Conservation (phyloP, 2,888 invertebrate genomes). For the Crioceris asparagi region DNA sequence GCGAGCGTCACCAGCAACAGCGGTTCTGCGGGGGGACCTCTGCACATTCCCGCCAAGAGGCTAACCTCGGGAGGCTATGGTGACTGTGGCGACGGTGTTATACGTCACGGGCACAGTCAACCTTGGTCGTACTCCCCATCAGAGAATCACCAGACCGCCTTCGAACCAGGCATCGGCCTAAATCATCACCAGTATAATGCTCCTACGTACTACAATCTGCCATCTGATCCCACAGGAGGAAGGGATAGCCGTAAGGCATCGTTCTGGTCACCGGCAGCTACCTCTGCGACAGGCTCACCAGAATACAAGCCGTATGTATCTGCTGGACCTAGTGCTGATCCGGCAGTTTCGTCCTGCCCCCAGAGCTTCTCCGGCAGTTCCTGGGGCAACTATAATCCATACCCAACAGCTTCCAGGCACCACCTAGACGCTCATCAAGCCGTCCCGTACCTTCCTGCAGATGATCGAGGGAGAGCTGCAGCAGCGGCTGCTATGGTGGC, state of each 20-base stretch:
- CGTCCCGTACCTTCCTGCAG: constrained; percentile 59
- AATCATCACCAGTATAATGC: constrained; percentile 55
- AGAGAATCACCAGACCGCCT: constrained; percentile 43
- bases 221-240: constrained; percentile 51
- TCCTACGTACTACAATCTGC: constrained; percentile 68
- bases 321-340: constrained; percentile 41
- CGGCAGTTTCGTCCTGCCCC: constrained; percentile 50
- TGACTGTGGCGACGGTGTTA: constrained; percentile 53
- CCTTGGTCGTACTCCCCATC: constrained; percentile 67
- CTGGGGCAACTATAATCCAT: constrained; percentile 63
- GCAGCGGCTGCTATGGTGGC: constrained; percentile 46
- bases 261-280: constrained; percentile 61
- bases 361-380: constrained; percentile 58
- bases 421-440: constrained; percentile 47
- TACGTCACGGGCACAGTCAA: constrained; percentile 59
- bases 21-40: constrained; percentile 46
- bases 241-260: constrained; percentile 49
- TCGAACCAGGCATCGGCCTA: constrained; percentile 49
- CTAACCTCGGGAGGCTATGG: constrained; percentile 42
- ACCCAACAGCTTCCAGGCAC: constrained; percentile 48
- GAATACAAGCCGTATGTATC: constrained; percentile 53
- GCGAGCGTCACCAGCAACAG: constrained; percentile 52
- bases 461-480: constrained; percentile 55
- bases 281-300: constrained; percentile 44
- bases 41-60: constrained; percentile 85